Base-by-base conservation (phyloP, 2,888 invertebrate genomes). In the Syrphus vitripennis region DNA sequence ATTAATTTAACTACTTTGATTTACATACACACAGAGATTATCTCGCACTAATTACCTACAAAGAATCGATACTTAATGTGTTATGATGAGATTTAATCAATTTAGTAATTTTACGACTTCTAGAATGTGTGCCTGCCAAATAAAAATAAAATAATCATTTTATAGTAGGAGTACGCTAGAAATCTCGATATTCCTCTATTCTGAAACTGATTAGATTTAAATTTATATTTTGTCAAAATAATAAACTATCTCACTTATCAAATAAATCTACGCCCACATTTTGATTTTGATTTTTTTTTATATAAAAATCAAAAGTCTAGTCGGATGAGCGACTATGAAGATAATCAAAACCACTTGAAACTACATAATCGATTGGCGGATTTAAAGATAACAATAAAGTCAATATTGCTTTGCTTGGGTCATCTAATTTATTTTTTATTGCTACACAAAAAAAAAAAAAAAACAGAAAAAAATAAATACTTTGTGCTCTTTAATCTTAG, bases 341-440 rank as follows among this genome's bases (percentile, higher is more conserved):
- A 57, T 12, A 29, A 24, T 40, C 2, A 10, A 37, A 40, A 24
- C 9, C 40, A 24, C 40, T 40, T 24, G 40, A 24, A 61, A 61
- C 61, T 61, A n/a, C n/a, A n/a, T n/a, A 61, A 61, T 61, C 61
- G 61, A 42, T 61, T 61, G 26, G 19, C 2, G 10, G 40, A 40
- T 40, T 61, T 55, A 10, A 31, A 29, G 34, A 59, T 59, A 61
- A 24, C 16, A 55, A 31, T 24, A 37, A 21, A 40, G 10, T 61
- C 24, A 40, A 42, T 40, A 40, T n/a, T 24, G 24, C 40, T 26
- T n/a, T 24, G 24, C 40, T 26, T 40, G 61, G 50, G 53, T 59
- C 61, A 40, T n/a, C 21, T 61, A 61, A 42, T 61, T 40, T 10
- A 16, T 26, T 61, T 61, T 61, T 61, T 61, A 26, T 24, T 24